Percentiles rank a stretch among this genome's conserved stretches.
phyloP scores from a whole-genome alignment of 2,113 vertebrate species.

The Myodes glareolus region DNA sequence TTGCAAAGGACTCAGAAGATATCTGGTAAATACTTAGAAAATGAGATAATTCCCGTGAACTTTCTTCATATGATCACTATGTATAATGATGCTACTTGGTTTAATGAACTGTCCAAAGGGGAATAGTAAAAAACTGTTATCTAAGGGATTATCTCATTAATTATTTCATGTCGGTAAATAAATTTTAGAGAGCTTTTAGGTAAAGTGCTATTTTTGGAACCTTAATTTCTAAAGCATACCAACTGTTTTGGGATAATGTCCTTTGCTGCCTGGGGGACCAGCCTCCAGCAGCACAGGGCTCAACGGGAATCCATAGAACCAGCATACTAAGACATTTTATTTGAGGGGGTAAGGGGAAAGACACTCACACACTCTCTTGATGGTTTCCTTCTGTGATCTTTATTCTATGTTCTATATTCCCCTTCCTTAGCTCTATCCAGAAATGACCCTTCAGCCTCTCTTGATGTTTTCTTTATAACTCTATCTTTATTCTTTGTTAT shows the following conservation, averaged over 20 bases:
- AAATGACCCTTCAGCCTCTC: too few species aligned
- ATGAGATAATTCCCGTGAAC: not conserved
- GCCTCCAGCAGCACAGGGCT: too few species aligned
- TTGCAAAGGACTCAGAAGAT: not conserved
- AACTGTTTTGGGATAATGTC: not conserved
- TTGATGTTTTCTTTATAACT: too few species aligned
- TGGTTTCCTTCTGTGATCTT: too few species aligned
- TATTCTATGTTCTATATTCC: too few species aligned
- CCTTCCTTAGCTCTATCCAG: too few species aligned
- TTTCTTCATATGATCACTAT: not conserved
- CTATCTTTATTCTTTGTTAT: too few species aligned
- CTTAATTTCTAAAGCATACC: not conserved
- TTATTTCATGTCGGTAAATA: not conserved
- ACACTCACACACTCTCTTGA: too few species aligned
- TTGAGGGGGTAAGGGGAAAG: too few species aligned
- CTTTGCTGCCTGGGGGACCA: too few species aligned
- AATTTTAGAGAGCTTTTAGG: not conserved
- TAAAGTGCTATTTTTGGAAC: not conserved
- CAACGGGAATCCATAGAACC: too few species aligned
- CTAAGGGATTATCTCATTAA: not conserved
- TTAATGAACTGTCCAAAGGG: not conserved
- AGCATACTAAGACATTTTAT: too few species aligned
- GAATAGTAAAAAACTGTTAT: not conserved
- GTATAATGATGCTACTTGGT: not conserved
- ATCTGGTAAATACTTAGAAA: not conserved